Percentiles rank a stretch among this genome's conserved stretches.
phyloP scores from a whole-genome alignment of 2,113 vertebrate genomes.

The Turnix velox region DNA sequence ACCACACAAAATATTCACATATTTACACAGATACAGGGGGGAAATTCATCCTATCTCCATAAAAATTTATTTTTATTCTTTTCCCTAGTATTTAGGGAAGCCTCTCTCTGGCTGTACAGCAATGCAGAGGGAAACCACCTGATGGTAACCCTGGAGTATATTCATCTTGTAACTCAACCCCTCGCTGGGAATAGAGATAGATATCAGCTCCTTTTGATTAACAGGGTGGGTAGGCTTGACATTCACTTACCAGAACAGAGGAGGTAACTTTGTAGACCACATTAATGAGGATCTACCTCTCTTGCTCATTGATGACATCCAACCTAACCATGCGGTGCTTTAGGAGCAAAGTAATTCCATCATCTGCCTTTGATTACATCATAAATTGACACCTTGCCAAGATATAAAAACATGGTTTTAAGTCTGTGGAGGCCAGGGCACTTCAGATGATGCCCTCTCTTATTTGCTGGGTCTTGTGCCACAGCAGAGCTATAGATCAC shows the following conservation, averaged over 20 bases:
- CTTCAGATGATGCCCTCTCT: constrained; percentile 51
- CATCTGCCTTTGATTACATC: constrained; percentile 71
- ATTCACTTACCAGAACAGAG: constrained; percentile 65
- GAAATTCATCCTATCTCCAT: neutral
- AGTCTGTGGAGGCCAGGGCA: constrained; percentile 37
- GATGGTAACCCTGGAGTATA: neutral
- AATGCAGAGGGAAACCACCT: neutral
- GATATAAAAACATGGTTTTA: constrained; percentile 67
- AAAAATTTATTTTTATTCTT: rapidly evolving
- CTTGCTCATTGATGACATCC: constrained; percentile 44
- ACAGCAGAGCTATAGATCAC: constrained; percentile 72
- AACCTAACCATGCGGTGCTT: constrained; percentile 43
- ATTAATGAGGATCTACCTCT: constrained; percentile 59
- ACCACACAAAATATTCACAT: rapidly evolving
- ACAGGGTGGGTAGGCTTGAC: neutral
- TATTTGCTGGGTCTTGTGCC: constrained; percentile 40
- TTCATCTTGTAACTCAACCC: neutral
- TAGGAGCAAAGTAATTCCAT: constrained; percentile 57
- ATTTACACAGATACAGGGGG: neutral
- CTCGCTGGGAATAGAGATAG: neutral
- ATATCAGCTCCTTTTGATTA: constrained; percentile 44
- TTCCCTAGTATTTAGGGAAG: neutral
- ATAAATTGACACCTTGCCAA: constrained; percentile 69
- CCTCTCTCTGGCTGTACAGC: neutral
- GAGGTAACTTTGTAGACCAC: constrained; percentile 54